Base-by-base conservation (phyloP, 1,140 invertebrate genomes). In the silkworm (Bombyx mori) region DNA sequence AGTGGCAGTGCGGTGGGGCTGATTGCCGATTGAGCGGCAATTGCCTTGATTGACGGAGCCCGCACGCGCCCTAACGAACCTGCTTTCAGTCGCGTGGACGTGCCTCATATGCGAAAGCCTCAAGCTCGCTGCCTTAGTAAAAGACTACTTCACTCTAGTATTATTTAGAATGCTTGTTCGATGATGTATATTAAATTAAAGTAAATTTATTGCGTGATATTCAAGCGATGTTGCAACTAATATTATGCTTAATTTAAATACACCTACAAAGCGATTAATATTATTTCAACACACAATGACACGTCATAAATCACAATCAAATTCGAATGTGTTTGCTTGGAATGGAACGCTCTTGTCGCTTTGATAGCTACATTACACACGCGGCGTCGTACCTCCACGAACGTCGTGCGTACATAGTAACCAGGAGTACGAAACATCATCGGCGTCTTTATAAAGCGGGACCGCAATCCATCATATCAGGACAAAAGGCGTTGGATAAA, bases 1-100 rank as follows among this genome's bases (percentile, higher is more conserved):
- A 84, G 79, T 67, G 76, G 75, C 66, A 71, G 77, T 76, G 68
- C 56, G 57, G 58, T 58, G 68, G 58, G 71, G 77, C 75, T 88
- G 84, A 88, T 88, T 88, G 85, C 81, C 85, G 86, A 88, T 88
- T 88, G 83, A 88, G 79, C 77, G 80, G 81, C 87, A 86, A 88
- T 88, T 87, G 87, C 77, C 81, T 74, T 86, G 87, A 88, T 88
- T 88, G 86, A 88, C 84, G 84, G 72, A 72, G 73, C 68, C 72
- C 64, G 63, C 62, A 64, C 71, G 72, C 73, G 77, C 73, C 72
- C 76, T 88, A 88, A 88, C 87, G 86, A 88, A 86, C 84, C 81
- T 70, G 78, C 82, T 88, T 80, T 81, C 82, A 84, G 70, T 35
- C 26, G 26, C 74, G 61, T 74, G 82, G 79, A 85, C 79, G 82